Conservation (phyloP, 1,140 invertebrate genomes). For the Orius laevigatus region DNA sequence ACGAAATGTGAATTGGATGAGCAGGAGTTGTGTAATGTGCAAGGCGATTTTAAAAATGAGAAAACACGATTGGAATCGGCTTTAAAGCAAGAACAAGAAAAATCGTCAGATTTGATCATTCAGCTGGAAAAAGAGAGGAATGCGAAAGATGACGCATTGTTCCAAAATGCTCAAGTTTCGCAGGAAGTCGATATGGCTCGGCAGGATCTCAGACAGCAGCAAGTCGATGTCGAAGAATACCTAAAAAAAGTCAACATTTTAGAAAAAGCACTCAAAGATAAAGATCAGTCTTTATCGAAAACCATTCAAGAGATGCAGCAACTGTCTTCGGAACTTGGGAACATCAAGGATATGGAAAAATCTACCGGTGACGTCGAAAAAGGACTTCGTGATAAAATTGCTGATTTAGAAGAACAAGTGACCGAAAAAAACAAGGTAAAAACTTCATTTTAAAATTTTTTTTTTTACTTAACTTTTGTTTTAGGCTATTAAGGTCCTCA, state of each 20-base stretch:
- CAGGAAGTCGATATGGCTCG: slow-evolving; percentile 59
- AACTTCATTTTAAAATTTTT: slow-evolving; percentile 10
- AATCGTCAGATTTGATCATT: slow-evolving; percentile 24
- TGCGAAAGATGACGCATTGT: slow-evolving; percentile 49
- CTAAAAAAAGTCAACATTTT: slow-evolving; percentile 31
- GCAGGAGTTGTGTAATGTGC: neutral
- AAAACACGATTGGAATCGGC: slow-evolving; percentile 21
- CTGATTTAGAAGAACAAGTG: slow-evolving; percentile 54
- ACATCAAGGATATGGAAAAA: slow-evolving; percentile 22
- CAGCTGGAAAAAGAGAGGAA: slow-evolving; percentile 26
- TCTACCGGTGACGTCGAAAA: slow-evolving; percentile 27
- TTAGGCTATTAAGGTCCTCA: slow-evolving; percentile 72
- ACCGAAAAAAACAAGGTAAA: slow-evolving; percentile 61
- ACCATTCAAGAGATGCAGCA: neutral
- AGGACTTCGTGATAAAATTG: slow-evolving; percentile 39
- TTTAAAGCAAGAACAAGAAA: slow-evolving; percentile 22
- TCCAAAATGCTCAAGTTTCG: slow-evolving; percentile 68
- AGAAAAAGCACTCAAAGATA: slow-evolving; percentile 22
- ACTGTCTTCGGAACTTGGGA: slow-evolving; percentile 30
- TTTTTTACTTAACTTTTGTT: slow-evolving; percentile 22
- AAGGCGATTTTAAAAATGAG: slow-evolving; percentile 6
- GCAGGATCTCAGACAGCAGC: slow-evolving; percentile 46
- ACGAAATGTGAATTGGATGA: neutral
- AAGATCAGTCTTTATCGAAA: slow-evolving; percentile 13
- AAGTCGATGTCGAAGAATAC: slow-evolving; percentile 38